Base-by-base conservation (phyloP, 23 tunicate species). In the Oikopleura vanhoeffeni region DNA sequence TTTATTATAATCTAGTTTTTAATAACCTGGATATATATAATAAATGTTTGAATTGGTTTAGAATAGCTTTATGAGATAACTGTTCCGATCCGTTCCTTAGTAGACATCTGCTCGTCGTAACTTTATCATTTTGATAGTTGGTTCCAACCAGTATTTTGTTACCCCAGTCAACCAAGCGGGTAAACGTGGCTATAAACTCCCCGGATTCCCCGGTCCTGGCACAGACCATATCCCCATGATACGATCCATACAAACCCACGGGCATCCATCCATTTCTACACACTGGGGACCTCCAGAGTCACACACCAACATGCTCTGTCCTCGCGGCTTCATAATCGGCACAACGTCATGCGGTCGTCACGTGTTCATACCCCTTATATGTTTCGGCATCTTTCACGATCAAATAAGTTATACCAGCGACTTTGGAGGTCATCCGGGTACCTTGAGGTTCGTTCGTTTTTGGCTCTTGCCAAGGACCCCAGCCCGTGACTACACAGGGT, bases 191-290 rank as follows among this genome's bases (percentile, higher is more conserved):
- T n/a, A 38, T 71, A 71, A 71, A 71, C 79, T 18, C n/a, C 79
- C 79, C 2, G 79, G 79, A 18, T 18, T 13, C 32, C 79, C 79
- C 35, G 27, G 27, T 32, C n/a, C 79, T 28, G 32, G 79, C 79
- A 30, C 79, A 71, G 38, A n/a, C 79, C 79, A 30, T 71, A 30
- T 71, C 79, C 79, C 79, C 79, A 71, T 2, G 79, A 71, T 18
- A 71, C 35, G 79, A 71, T 71, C 36, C 79, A 18, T 18, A 33
- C 27, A 30, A 71, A 71, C 79, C 79, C 79, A 71, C 4, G 79
- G 79, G 36, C 34, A 2, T 30, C 4, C 34, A 4, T 32, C 79
- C 79, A 71, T 33, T 3, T 28, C 79, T 33, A 30, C 79, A 71
- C 27, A 71, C 79, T 4, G 32, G 79, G 38, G 79, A 38, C 35